These are phyloP conservation scores for Cylas formicarius DNA, from an alignment of 1,140 invertebrate species.

Conservation along the genomic window DNA sequence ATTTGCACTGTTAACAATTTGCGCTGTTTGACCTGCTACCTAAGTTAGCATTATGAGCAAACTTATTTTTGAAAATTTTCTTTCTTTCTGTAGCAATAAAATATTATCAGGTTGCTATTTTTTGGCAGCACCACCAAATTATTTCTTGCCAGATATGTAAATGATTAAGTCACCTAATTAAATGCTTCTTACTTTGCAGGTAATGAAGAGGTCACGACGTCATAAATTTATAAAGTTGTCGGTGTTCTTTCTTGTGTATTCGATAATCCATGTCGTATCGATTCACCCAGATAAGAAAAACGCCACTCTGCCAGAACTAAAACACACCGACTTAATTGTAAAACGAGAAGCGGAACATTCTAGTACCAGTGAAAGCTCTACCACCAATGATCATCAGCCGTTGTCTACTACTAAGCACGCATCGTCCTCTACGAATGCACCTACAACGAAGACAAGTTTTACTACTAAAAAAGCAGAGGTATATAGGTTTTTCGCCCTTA, in stretches of 20 bases:
- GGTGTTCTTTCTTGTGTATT: slow-evolving; percentile 50
- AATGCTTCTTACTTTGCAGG: slow-evolving; percentile 26
- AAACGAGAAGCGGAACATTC: slow-evolving; percentile 4
- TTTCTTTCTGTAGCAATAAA: no score
- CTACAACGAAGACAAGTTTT: no score
- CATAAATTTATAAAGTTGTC: slow-evolving; percentile 49
- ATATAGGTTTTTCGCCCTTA: no score
- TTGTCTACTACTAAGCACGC: slow-evolving; percentile 9
- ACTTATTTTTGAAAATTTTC: no score
- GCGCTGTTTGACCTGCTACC: no score
- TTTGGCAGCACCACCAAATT: no score
- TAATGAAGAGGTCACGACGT: slow-evolving; percentile 46
- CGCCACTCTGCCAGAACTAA: neutral
- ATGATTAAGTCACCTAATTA: no score
- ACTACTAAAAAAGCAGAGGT: no score
- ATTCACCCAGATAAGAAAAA: slow-evolving; percentile 29
- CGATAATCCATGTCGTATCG: slow-evolving; percentile 46
- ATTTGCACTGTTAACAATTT: no score
- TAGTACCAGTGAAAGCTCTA: slow-evolving; percentile 4
- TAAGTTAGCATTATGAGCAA: no score
- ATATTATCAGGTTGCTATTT: no score
- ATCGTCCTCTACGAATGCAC: slow-evolving; percentile 1
- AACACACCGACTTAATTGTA: slow-evolving; percentile 18
- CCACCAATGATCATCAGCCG: slow-evolving; percentile 4
- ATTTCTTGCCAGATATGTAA: no score